A percentile compares a stretch with the other conserved stretches of the same genome.
phyloP scores from a whole-genome alignment of 2,113 vertebrate species.

The Semicossyphus pulcher region DNA sequence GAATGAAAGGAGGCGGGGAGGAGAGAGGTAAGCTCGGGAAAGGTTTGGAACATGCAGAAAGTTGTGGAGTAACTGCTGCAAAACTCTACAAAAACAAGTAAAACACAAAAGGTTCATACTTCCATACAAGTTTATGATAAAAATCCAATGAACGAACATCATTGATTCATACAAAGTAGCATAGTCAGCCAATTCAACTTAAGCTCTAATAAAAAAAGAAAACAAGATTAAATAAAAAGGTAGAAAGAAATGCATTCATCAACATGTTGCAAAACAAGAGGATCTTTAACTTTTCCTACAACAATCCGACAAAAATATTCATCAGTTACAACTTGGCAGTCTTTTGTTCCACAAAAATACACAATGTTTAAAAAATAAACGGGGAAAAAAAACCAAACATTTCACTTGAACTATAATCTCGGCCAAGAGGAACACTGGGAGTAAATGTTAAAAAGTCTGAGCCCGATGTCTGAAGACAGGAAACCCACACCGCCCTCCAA shows the following conservation, averaged over 20 bases:
- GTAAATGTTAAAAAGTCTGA: slow-evolving; percentile 50
- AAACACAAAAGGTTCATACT: slow-evolving; percentile 50
- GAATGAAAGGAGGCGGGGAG: neutral
- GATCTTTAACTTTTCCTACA: slow-evolving; percentile 66
- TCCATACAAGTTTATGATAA: slow-evolving; percentile 85
- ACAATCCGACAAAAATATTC: slow-evolving; percentile 69
- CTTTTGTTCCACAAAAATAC: slow-evolving; percentile 78
- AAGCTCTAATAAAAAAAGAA: slow-evolving; percentile 69
- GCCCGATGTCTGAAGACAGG: slow-evolving; percentile 29
- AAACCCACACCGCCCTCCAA: neutral
- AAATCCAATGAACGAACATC: slow-evolving; percentile 77
- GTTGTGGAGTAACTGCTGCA: no score
- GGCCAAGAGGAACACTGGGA: slow-evolving; percentile 37
- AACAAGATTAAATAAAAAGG: slow-evolving; percentile 78
- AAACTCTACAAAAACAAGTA: neutral
- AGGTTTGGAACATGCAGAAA: neutral
- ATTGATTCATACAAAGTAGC: slow-evolving; percentile 79
- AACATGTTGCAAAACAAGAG: slow-evolving; percentile 70
- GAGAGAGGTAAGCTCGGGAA: neutral
- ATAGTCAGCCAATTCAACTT: slow-evolving; percentile 71
- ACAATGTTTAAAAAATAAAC: slow-evolving; percentile 43
- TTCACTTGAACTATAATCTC: slow-evolving; percentile 32
- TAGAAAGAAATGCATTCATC: slow-evolving; percentile 70
- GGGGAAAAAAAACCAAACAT: slow-evolving; percentile 29
- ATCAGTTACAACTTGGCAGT: slow-evolving; percentile 75